Conservation (phyloP, 1,140 invertebrate species). For the Pachyrhynchus sulphureomaculatus region DNA sequence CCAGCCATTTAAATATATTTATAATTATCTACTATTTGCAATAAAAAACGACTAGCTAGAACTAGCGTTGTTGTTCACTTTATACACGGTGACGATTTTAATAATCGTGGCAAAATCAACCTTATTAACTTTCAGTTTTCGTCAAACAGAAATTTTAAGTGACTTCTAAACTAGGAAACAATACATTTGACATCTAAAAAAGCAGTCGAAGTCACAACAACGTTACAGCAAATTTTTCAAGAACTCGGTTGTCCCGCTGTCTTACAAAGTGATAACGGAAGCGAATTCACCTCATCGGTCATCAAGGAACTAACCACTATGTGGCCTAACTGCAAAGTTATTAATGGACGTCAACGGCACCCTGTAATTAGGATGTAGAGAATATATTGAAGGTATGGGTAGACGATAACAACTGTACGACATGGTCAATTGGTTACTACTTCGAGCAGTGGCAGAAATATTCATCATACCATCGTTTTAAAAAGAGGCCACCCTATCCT, state of each 20-base stretch:
- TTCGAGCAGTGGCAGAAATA: slow-evolving; percentile 48
- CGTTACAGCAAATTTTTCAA: slow-evolving; percentile 38
- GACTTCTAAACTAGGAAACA: too few species aligned
- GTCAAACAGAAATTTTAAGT: too few species aligned
- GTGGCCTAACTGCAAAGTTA: slow-evolving; percentile 37
- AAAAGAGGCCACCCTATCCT: slow-evolving; percentile 41
- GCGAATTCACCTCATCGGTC: slow-evolving; percentile 28
- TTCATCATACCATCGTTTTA: slow-evolving; percentile 34
- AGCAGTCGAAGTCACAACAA: slow-evolving; percentile 33
- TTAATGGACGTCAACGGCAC: slow-evolving; percentile 37
- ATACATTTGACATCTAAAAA: too few species aligned
- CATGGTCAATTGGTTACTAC: slow-evolving; percentile 23
- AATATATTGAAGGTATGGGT: slow-evolving; percentile 1
- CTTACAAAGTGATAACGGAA: slow-evolving; percentile 38
- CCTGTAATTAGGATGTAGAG: slow-evolving; percentile 19
- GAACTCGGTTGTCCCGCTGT: slow-evolving; percentile 34
- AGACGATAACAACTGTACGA: slow-evolving; percentile 11
- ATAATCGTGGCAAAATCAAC: too few species aligned
- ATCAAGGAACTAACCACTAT: slow-evolving; percentile 33
- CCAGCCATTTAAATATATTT: too few species aligned
- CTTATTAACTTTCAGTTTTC: too few species aligned
- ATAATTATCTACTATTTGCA: too few species aligned
- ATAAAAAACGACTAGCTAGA: too few species aligned
- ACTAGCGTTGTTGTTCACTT: too few species aligned
- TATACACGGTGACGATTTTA: too few species aligned